Percentiles rank a stretch among this genome's conserved stretches.
These are phyloP conservation scores for Mactromeris polynyma DNA, from an alignment of 2,888 invertebrate species.

Conservation along the genomic window DNA sequence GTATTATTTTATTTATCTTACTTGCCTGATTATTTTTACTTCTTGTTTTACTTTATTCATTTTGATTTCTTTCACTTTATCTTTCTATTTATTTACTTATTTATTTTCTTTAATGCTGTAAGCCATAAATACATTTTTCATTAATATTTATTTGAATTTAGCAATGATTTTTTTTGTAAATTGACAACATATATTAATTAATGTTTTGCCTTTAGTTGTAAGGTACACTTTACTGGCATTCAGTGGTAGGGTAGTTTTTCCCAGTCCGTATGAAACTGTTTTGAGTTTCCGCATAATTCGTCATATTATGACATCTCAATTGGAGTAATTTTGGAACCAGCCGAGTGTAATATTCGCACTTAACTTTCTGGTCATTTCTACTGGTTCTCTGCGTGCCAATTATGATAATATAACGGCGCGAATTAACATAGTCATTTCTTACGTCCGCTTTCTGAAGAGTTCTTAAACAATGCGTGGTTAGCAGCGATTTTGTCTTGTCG, in stretches of 20 bases:
- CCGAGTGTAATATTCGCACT: not conserved
- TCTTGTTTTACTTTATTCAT: too few relatives aligned
- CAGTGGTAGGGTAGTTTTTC: not conserved
- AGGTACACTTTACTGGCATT: too few relatives aligned
- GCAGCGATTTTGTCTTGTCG: constrained; percentile 39
- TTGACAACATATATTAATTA: too few relatives aligned
- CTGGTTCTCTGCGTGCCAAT: constrained; percentile 16
- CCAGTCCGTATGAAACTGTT: not conserved
- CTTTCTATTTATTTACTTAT: too few relatives aligned
- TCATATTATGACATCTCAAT: constrained; percentile 21
- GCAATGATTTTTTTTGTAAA: too few relatives aligned
- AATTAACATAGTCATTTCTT: constrained; percentile 51
- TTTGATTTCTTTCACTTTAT: too few relatives aligned
- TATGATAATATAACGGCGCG: constrained; percentile 19
- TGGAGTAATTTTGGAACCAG: constrained; percentile 6
- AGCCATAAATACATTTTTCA: too few relatives aligned
- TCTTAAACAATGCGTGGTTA: constrained; percentile 45
- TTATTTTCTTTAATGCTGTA: too few relatives aligned
- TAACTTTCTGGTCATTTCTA: not conserved
- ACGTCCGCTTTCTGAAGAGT: constrained; percentile 18
- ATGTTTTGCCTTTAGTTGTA: too few relatives aligned
- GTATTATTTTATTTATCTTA: too few relatives aligned
- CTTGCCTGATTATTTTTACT: too few relatives aligned
- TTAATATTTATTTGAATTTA: too few relatives aligned
- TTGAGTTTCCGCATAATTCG: not conserved